Base-by-base conservation (phyloP, 2,113 vertebrate genomes). In the Bucco capensis region DNA sequence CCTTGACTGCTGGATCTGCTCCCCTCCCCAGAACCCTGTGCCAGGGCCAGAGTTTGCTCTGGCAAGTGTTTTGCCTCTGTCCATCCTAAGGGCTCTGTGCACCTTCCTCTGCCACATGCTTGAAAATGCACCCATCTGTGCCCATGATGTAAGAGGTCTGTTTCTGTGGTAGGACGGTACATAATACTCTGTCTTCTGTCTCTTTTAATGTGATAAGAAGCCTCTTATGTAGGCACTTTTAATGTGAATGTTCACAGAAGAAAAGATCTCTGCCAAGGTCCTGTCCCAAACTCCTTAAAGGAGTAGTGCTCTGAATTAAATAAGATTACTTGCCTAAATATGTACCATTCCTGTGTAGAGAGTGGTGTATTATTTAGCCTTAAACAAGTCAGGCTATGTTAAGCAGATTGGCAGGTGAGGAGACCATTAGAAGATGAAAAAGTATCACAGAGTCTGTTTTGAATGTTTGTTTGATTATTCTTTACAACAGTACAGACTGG, bases 21-120 rank as follows among this genome's bases (percentile, higher is more conserved):
- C 40, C 12, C 35, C 11, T 24, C 19, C 30, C 37, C 27, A 12
- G 42, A 2, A 3, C 23, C 9, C 37, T 3, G 1, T 1, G 3
- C 17, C 1, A 0, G 10, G 25, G 18, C 40, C 58, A 24, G 16
- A 6, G 10, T 14, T 50, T 2, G 2, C 12, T 31, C 47, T 19
- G 12, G n/a, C 14, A 56, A 38, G 8, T 3, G 0, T 64, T 47
- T 57, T 23, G 17, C 6, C 25, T 5, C 10, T 53, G 28, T 28
- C 51, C 2, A 1, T 67, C 37, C 3, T 15, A 40, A 77, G 31
- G 22, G 49, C 24, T 86, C 42, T 4, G 12, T 16, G 35, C 40
- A 30, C 57, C 38, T 54, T 44, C 35, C 21, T 87, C 12, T 7
- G 4, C 5, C 5, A 5, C 1, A 1, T 25, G 8, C 15, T 79